Conservation (phyloP, 2,113 vertebrate species). For the Acinonyx jubatus region DNA sequence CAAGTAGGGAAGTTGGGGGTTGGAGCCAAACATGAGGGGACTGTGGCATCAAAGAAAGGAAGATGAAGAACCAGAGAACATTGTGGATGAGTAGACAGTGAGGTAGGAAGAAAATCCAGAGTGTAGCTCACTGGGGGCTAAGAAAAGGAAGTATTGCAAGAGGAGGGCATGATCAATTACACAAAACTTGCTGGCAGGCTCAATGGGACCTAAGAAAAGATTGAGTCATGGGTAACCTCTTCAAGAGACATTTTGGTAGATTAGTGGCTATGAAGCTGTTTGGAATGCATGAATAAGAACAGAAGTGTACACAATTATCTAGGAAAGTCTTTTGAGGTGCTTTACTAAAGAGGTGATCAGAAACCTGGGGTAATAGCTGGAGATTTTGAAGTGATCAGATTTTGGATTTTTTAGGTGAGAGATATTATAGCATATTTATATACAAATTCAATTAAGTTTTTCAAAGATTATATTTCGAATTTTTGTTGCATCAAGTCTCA, state of each 20-base stretch:
- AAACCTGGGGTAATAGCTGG: not conserved
- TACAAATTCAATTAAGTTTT: not conserved
- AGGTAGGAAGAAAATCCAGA: not conserved
- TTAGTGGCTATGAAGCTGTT: not conserved
- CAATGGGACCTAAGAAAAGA: not conserved
- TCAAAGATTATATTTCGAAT: not conserved
- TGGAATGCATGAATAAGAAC: not conserved
- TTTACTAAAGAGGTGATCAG: not conserved
- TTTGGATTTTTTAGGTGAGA: not conserved
- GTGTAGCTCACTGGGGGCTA: rapidly evolving
- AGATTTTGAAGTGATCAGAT: not conserved
- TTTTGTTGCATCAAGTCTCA: not conserved
- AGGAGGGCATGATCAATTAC: not conserved
- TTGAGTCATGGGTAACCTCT: not conserved
- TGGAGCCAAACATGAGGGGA: not conserved
- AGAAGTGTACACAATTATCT: not conserved
- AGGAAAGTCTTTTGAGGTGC: not conserved
- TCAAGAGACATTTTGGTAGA: not conserved
- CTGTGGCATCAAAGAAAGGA: not conserved
- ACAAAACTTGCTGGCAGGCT: not conserved
- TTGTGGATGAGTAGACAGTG: not conserved
- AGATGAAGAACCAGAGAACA: not conserved
- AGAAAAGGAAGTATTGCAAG: not conserved
- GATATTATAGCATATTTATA: not conserved
- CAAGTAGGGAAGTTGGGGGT: not conserved